Base-by-base conservation (phyloP, 2,888 invertebrate genomes). In the Platycheirus rosarum region DNA sequence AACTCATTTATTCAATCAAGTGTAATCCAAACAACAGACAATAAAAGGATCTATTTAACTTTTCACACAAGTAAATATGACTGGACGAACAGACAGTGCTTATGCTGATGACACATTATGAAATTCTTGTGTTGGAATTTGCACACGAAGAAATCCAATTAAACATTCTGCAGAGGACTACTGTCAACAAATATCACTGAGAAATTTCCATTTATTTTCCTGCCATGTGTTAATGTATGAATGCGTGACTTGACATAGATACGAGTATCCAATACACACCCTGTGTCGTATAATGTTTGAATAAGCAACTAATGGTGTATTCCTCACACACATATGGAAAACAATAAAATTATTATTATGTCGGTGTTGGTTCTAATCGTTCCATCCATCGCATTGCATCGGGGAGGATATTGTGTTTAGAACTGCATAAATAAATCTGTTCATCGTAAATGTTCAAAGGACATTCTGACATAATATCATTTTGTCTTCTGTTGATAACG, bases 111-210 rank as follows among this genome's bases (percentile, higher is more conserved):
- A 71, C 71, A 71, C 53, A 62, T 82, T 70, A 75, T 71, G 76
- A 76, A 80, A 71, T 71, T 75, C 65, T 80, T 80, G 48, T 70
- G 70, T 70, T 53, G 76, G 65, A 80, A 76, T 46, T 80, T 76
- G 66, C 66, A 71, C 66, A 76, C 53, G 66, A 76, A 80, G 76
- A 80, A 71, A 80, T 80, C 66, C 76, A 80, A 76, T 76, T 80
- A 66, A 62, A 71, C 76, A 76, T 76, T 71, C 80, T 82, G 80
- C 51, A 76, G 53, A 82, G 66, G 80, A 76, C 66, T 82, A 62
- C 76, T 71, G 80, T 71, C 76, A 82, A 82, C 80, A 77, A 76
- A 76, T 76, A 82, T 77, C 76, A 82, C 66, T 62, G 48, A 82
- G 66, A 53, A 82, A 76, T 82, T 82, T 82, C 77, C 71, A 82